Conservation (phyloP, 2,888 invertebrate species). For the Dicyrtoma fusca region DNA sequence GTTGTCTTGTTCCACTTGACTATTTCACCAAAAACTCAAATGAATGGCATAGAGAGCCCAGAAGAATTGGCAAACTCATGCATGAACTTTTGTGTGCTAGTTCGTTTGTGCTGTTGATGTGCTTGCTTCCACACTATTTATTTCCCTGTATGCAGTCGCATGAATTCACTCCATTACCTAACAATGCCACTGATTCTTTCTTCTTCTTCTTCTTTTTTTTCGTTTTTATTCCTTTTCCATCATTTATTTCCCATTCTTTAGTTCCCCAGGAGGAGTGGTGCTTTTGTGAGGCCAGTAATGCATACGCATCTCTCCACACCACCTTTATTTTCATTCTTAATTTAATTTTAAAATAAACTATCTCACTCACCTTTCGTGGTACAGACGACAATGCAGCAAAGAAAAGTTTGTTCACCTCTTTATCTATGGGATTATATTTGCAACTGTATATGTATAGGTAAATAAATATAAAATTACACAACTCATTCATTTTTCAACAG, state of each 20-base stretch:
- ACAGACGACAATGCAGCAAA: no score
- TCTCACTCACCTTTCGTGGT: no score
- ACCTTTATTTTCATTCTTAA: neutral
- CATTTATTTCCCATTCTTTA: neutral
- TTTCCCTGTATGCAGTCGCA: constrained; percentile 15
- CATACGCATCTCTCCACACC: neutral
- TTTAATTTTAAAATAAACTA: no score
- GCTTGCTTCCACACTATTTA: constrained; percentile 37
- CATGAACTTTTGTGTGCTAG: constrained; percentile 8
- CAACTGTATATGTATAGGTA: no score
- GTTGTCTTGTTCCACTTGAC: constrained; percentile 20
- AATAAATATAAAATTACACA: no score
- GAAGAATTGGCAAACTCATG: constrained; percentile 2
- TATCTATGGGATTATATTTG: no score
- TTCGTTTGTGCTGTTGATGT: constrained; percentile 23
- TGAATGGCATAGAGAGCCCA: neutral
- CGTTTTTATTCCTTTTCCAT: neutral
- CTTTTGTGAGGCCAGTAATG: neutral
- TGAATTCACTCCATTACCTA: neutral
- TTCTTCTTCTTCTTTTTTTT: neutral
- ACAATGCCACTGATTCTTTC: constrained; percentile 5
- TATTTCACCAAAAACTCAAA: constrained; percentile 15
- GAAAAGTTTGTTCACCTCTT: no score
- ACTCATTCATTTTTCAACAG: no score
- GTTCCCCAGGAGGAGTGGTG: no score